Evolutionary conservation across 2,797 vertebrate genomes (phyloP).

Genomic region (Mycteria americana): DNA sequence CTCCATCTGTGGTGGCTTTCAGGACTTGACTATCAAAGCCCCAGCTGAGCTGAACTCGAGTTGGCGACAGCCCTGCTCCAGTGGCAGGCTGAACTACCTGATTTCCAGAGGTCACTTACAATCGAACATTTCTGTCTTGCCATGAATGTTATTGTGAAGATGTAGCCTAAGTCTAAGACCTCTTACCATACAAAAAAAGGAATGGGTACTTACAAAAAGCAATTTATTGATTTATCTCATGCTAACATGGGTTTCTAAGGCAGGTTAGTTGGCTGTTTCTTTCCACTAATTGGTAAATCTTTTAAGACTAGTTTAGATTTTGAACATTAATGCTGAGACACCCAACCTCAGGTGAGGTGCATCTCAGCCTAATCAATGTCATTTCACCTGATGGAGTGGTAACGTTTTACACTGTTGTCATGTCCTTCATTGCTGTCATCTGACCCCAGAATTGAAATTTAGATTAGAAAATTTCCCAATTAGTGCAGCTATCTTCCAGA

Average conservation of each 20-base stretch:
- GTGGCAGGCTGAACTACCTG: background rate
- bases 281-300: background rate
- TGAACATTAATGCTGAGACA: background rate
- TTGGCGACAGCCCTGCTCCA: background rate
- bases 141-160: background rate
- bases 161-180: background rate
- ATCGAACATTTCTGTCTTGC: background rate
- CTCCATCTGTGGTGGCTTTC: background rate
- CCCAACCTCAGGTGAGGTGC: background rate
- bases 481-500: background rate
- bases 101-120: background rate
- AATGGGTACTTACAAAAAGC: background rate
- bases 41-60: background rate
- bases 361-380: background rate
- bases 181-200: background rate
- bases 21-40: background rate
- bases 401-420: background rate
- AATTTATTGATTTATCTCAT: background rate
- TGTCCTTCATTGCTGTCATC: background rate
- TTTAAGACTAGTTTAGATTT: background rate
- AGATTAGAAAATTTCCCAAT: background rate
- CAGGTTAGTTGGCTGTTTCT: background rate
- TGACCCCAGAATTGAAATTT: background rate
- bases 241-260: background rate
- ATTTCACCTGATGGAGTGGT: background rate